Conservation (phyloP, 2,888 invertebrate species). For the Iselma pallidipennis region DNA sequence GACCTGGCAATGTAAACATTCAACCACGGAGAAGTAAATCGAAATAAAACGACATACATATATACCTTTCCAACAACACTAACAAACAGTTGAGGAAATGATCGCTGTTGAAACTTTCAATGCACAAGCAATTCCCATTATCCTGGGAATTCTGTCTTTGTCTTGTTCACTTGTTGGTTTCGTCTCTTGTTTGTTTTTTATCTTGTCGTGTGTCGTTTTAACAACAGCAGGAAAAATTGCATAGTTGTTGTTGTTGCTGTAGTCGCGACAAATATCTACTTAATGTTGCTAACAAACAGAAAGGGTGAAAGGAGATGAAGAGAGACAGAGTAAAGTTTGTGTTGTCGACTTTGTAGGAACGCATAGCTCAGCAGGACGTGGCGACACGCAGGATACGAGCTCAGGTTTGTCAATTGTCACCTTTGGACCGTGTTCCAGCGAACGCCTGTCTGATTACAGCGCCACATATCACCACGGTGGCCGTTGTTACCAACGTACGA, state of each 20-base stretch:
- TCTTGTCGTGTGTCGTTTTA: constrained; percentile 11
- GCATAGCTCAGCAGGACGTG: constrained; percentile 54
- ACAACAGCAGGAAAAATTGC: constrained; percentile 43
- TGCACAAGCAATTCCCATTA: constrained; percentile 54
- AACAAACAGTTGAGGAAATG: constrained; percentile 17
- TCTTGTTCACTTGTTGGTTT: neutral
- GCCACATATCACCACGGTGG: constrained; percentile 50
- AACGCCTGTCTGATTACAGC: constrained; percentile 46
- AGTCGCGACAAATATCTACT: constrained; percentile 52
- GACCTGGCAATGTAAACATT: constrained; percentile 30
- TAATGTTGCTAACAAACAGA: neutral
- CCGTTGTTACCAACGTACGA: constrained; percentile 27
- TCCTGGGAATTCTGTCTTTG: constrained; percentile 44
- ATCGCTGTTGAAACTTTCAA: constrained; percentile 9
- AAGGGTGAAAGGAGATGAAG: constrained; percentile 43
- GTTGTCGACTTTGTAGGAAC: constrained; percentile 49
- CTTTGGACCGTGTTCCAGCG: constrained; percentile 49
- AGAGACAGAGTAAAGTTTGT: constrained; percentile 42
- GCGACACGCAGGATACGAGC: constrained; percentile 52
- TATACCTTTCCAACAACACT: neutral
- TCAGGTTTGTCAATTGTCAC: constrained; percentile 57
- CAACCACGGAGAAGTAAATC: constrained; percentile 17
- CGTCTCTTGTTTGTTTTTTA: neutral
- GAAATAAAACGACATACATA: constrained; percentile 13
- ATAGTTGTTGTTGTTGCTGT: constrained; percentile 29